Evolutionary conservation across 1,140 invertebrate genomes (phyloP).

Genomic region (Heliconius congener): DNA sequence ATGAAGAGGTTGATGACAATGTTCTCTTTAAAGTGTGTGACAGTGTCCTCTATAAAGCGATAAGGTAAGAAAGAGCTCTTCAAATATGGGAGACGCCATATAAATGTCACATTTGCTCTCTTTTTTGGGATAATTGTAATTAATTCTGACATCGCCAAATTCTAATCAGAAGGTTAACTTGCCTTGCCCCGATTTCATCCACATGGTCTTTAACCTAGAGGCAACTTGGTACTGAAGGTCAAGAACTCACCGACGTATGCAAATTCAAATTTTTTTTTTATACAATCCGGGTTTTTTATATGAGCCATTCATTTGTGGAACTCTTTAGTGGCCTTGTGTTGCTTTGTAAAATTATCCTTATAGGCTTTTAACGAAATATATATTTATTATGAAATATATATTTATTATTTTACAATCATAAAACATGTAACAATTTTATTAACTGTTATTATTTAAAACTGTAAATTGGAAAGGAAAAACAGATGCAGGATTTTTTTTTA

Average conservation of each 20-base stretch:
- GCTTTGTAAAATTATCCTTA: not conserved
- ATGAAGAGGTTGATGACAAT: too few species aligned
- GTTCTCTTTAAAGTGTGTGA: too few species aligned
- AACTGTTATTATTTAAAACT: not conserved
- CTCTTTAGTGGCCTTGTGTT: not conserved
- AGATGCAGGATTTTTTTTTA: not conserved
- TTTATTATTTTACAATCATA: not conserved
- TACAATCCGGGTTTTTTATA: not conserved
- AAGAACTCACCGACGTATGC: not conserved
- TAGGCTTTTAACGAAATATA: not conserved
- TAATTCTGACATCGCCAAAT: not conserved
- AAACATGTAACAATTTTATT: not conserved
- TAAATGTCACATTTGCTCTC: too few species aligned
- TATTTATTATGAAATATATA: not conserved
- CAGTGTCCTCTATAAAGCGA: too few species aligned
- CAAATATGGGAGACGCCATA: too few species aligned
- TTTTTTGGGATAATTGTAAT: not conserved
- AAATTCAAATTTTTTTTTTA: not conserved
- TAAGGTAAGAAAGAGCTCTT: too few species aligned
- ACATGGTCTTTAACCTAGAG: not conserved
- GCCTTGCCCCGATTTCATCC: not conserved
- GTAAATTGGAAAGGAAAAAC: not conserved
- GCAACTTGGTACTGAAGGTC: not conserved
- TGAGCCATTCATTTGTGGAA: constrained; percentile 1
- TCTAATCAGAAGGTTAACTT: not conserved